Evolutionary conservation across 2,113 vertebrate genomes (phyloP), one percentile per base, ranked within the genome.

Genomic region (Hyla sarda): DNA sequence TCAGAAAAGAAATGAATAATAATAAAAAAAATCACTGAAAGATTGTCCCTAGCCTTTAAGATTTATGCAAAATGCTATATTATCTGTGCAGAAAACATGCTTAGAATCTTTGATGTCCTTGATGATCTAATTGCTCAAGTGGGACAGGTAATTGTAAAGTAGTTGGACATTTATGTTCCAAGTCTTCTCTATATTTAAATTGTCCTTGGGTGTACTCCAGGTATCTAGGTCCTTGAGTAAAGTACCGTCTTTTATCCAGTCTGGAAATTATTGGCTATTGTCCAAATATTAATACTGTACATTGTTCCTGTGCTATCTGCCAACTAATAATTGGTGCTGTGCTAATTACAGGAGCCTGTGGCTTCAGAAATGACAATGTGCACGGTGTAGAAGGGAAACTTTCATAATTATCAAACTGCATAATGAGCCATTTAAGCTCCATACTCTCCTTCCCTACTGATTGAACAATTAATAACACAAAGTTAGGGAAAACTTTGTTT

Each of bases 311-410:
- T 81, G 67, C 23, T 82, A 48, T 65, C 60, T 30, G 58, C 25
- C 52, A 23, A 60, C 41, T 82, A 48, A 67, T 82, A 67, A 67
- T 69, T 82, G 78, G 79, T 45, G 45, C 58, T 67, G 60, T 19
- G 23, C 77, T 80, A 62, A 82, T 82, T 82, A 82, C 79, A 69
- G 25, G 45, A 82, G 41, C 60, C 79, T 67, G 79, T 67, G 79
- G 58, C 41, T 82, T 32, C 23, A 82, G 79, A n/a, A 48, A 80
- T 80, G 79, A 82, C 79, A 82, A 67, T 67, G 45, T 67, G 58
- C 58, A 82, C 28, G 4, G 47, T 82, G 41, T 82, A 67, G 60
- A 50, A 47, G n/a, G 58, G 65, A 45, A 67, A 67, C 60, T 67
- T 82, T 82, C 17, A 67, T 67, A 82, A 82, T 82, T 82, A 67